Conservation (phyloP, 2,113 vertebrate species). For the Zapus hudsonius region DNA sequence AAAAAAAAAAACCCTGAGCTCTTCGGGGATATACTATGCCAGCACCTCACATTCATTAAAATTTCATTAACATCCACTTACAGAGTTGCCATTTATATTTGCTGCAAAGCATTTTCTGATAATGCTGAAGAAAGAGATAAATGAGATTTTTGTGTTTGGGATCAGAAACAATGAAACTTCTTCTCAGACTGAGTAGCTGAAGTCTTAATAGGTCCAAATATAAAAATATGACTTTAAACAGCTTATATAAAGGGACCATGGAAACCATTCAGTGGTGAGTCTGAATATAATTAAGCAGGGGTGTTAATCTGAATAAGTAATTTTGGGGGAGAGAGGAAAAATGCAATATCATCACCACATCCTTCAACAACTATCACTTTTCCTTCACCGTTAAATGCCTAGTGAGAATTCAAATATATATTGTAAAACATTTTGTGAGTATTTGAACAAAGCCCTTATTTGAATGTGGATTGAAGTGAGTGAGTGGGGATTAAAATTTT, state of each 20-base stretch:
- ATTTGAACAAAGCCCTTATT: slow-evolving; percentile 7
- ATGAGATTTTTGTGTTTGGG: slow-evolving; percentile 54
- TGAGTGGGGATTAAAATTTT: background rate
- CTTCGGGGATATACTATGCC: slow-evolving; percentile 39
- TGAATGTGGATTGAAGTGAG: background rate
- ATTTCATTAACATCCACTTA: slow-evolving; percentile 73
- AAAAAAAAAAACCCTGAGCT: background rate
- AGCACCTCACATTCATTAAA: slow-evolving; percentile 73
- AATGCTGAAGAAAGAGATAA: slow-evolving; percentile 47
- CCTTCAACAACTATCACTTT: background rate
- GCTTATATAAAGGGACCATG: rapidly evolving
- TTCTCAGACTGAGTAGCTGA: background rate
- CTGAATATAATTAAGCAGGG: too few relatives aligned
- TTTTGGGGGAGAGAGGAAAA: background rate
- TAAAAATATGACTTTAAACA: background rate
- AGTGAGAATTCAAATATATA: background rate
- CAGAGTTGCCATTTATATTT: slow-evolving; percentile 65
- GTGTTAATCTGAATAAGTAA: background rate
- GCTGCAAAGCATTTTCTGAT: slow-evolving; percentile 62
- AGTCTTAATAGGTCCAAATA: background rate
- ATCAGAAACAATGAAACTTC: slow-evolving; percentile 36
- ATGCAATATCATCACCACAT: background rate
- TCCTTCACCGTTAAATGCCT: background rate
- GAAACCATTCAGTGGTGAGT: background rate
- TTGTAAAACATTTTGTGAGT: background rate